These are phyloP conservation scores for Nothobranchius furzeri DNA, from an alignment of 2,113 vertebrate genomes.

Conservation along the genomic window DNA sequence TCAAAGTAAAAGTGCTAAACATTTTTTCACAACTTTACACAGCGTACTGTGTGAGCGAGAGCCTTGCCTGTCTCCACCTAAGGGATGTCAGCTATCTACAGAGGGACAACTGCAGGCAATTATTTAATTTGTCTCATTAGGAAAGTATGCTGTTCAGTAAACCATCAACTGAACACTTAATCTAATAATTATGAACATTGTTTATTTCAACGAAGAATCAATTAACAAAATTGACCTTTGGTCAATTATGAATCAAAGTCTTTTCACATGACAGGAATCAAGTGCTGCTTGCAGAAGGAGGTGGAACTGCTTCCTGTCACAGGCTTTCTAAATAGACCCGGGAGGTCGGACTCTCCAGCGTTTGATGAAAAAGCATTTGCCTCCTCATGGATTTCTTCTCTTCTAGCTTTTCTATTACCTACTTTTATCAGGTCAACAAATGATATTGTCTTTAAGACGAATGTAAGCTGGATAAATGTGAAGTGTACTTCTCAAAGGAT, in stretches of 20 bases:
- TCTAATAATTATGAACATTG: conserved; percentile 23
- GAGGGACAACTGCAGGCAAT: conserved; percentile 8
- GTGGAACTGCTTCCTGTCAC: not conserved
- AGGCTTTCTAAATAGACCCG: not conserved
- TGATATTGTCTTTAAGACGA: no score
- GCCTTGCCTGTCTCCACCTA: no score
- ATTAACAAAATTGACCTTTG: conserved; percentile 35
- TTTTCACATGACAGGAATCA: conserved; percentile 52
- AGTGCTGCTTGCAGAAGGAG: conserved; percentile 4
- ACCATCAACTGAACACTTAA: conserved; percentile 38
- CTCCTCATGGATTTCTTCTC: no score
- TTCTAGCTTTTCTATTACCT: no score
- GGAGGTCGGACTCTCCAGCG: not conserved
- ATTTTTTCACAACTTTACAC: not conserved
- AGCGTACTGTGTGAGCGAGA: not conserved
- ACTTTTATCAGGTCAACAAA: no score
- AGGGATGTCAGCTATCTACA: not conserved
- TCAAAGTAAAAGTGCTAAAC: conserved; percentile 5
- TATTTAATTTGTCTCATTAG: conserved; percentile 12
- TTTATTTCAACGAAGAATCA: conserved; percentile 22
- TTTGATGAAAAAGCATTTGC: not conserved
- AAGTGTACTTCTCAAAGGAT: no score
- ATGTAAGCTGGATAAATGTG: no score
- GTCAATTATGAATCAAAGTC: conserved; percentile 28
- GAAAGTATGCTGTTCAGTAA: conserved; percentile 25